Base-by-base conservation (phyloP, 2,797 vertebrate genomes). In the Chelon auratus region DNA sequence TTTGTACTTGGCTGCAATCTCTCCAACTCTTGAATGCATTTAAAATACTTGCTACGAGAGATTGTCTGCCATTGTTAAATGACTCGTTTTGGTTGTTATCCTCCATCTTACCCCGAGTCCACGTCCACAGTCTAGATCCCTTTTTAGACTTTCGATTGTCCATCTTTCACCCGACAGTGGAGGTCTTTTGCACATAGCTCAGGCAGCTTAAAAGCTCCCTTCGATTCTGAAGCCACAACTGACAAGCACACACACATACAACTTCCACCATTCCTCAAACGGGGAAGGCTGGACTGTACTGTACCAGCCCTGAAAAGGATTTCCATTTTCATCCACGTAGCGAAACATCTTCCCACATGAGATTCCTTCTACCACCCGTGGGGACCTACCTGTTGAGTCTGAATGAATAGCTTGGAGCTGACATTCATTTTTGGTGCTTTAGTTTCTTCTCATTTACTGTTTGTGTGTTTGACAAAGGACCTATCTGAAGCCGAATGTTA, bases 101-200 rank as follows among this genome's bases (percentile, higher is more conserved):
- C 89, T 67, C 60, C 40, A 65, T 73, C 40, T 72, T 48, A 58
- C 43, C 54, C 80, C 47, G 67, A 87, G 65, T 50, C 20, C 9
- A 18, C 20, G 24, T 26, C 24, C 24, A 26, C 51, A 53, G 60
- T 40, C 92, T 93, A 51, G 30, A 67, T 64, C 58, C 36, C 59
- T 51, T 70, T 64, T 79, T 82, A 91, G 77, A 79, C 83, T 83
- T 8, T 86, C 48, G 64, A 47, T 73, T 75, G 26, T 26, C 61
- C 75, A 60, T 59, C 68, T 55, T 36, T 58, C 75, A 68, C 63
- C 57, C 12, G 54, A 87, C 74, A 90, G 93, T 90, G 92, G 94
- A 91, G 93, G 93, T 85, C 93, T 75, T 40, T 96, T 97, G 96
- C 96, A 97, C 96, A 97, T 93, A 85, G 94, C 93, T 94, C 82